These are phyloP conservation scores for Mizuhopecten yessoensis DNA, from an alignment of 1,140 invertebrate species.

Conservation along the genomic window DNA sequence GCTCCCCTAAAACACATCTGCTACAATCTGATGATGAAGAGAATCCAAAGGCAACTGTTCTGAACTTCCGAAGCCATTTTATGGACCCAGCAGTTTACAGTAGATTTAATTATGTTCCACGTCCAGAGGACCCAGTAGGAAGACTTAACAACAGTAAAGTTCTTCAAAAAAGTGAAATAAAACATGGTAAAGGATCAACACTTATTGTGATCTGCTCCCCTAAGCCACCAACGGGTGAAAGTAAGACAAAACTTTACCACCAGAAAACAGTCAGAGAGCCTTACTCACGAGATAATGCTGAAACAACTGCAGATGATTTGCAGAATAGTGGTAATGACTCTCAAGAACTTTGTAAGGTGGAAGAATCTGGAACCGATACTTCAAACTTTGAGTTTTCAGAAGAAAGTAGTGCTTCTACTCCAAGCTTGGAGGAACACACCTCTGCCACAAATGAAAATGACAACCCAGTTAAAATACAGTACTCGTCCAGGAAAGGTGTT, in stretches of 20 bases:
- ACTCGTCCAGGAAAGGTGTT: constrained; percentile 12
- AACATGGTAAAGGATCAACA: constrained; percentile 72
- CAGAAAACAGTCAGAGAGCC: constrained; percentile 42
- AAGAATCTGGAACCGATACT: background rate
- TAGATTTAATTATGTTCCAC: constrained; percentile 59
- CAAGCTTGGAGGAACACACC: background rate
- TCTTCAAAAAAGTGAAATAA: constrained; percentile 71
- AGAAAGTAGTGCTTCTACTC: constrained; percentile 27
- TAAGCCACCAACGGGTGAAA: constrained; percentile 53
- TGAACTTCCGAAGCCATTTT: constrained; percentile 63
- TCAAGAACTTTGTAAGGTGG: background rate
- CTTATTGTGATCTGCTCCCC: constrained; percentile 72
- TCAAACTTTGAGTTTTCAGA: constrained; percentile 19
- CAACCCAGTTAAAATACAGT: background rate
- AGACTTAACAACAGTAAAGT: constrained; percentile 74
- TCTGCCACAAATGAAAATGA: constrained; percentile 5
- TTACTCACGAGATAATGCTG: constrained; percentile 18
- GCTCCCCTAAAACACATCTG: constrained; percentile 60
- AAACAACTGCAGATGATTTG: background rate
- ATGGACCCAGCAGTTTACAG: constrained; percentile 66
- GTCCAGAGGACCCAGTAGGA: constrained; percentile 62
- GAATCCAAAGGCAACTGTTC: constrained; percentile 54
- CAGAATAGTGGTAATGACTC: background rate
- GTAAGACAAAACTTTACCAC: constrained; percentile 44
- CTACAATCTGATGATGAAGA: constrained; percentile 59